Conservation (phyloP, 1,140 invertebrate genomes). For the Drosophila teissieri region DNA sequence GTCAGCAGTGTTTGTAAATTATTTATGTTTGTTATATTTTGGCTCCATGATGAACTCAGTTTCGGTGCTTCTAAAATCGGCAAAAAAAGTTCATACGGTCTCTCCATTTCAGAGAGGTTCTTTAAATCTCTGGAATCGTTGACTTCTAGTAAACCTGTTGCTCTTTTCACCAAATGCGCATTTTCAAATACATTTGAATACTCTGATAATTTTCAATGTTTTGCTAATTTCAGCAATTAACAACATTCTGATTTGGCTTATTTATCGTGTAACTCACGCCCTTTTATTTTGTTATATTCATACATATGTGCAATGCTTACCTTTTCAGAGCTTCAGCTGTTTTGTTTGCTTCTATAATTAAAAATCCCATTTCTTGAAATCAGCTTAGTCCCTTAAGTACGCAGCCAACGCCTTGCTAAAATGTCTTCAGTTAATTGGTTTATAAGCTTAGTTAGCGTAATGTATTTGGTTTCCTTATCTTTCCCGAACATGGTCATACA, state of each 20-base stretch:
- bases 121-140: neutral
- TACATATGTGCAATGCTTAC: too few relatives aligned
- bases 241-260: constrained; percentile 10
- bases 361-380: too few relatives aligned
- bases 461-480: constrained; percentile 19
- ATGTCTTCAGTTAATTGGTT: constrained; percentile 2
- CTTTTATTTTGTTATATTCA: neutral
- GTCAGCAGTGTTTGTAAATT: constrained; percentile 52
- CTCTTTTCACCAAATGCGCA: constrained; percentile 40
- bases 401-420: too few relatives aligned
- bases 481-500: constrained; percentile 13
- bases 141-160: constrained; percentile 21
- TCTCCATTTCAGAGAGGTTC: neutral
- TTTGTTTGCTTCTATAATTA: neutral
- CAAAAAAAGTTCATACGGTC: neutral
- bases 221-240: constrained; percentile 44
- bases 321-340: neutral
- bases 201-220: constrained; percentile 26
- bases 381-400: too few relatives aligned
- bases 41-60: constrained; percentile 2
- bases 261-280: neutral
- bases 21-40: constrained; percentile 43
- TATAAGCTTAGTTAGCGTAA: constrained; percentile 16
- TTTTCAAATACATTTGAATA: constrained; percentile 12
- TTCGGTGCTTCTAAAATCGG: neutral